Percentiles rank a stretch among this genome's conserved stretches.
Conservation (phyloP, 1,140 invertebrate genomes). For the Sycobia sp. region DNA sequence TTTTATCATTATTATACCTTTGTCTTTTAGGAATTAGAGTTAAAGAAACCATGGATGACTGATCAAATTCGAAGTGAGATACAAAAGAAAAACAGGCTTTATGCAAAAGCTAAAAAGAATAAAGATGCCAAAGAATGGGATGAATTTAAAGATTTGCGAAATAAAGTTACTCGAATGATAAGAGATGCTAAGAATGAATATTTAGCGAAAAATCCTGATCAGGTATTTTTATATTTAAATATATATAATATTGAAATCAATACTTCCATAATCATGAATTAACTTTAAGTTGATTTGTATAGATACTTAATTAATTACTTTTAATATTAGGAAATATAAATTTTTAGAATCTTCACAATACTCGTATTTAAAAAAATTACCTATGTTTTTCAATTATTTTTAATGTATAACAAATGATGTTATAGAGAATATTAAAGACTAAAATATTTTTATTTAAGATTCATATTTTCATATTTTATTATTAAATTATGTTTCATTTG, state of each 20-base stretch:
- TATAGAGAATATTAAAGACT: too few relatives aligned
- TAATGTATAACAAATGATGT: too few relatives aligned
- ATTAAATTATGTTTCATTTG: too few relatives aligned
- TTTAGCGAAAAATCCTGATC: slow-evolving; percentile 61
- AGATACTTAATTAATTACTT: not conserved
- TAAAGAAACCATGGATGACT: slow-evolving; percentile 65
- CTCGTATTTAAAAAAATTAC: too few relatives aligned
- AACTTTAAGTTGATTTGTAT: not conserved
- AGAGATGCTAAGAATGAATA: slow-evolving; percentile 63
- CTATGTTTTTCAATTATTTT: too few relatives aligned
- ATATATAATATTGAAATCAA: not conserved
- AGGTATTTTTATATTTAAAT: slow-evolving; percentile 49
- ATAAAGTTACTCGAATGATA: slow-evolving; percentile 64
- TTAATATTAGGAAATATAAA: not conserved
- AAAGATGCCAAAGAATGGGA: slow-evolving; percentile 62
- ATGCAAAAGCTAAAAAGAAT: slow-evolving; percentile 62
- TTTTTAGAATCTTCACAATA: too few relatives aligned
- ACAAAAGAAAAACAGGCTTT: slow-evolving; percentile 63
- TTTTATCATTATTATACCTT: too few relatives aligned
- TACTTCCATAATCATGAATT: not conserved
- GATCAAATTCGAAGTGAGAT: slow-evolving; percentile 64
- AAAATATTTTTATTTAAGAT: too few relatives aligned
- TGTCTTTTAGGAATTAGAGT: slow-evolving; percentile 55
- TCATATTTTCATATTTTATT: too few relatives aligned
- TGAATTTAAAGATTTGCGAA: slow-evolving; percentile 63